phyloP scores from a whole-genome alignment of 2,113 vertebrate species.

The Guaruba guarouba region DNA sequence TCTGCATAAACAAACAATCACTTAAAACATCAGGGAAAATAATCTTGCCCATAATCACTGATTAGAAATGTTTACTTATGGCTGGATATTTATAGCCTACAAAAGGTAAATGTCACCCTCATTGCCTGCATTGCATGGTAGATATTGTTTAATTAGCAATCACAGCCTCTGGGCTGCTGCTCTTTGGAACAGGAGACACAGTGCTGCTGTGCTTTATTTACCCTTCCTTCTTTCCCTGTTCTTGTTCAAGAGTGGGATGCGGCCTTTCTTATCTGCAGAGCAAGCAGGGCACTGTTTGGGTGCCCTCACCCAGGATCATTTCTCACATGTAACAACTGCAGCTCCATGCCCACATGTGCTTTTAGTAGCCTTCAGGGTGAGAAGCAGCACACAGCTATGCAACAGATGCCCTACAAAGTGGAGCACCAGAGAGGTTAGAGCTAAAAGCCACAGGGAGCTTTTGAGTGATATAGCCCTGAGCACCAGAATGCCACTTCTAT shows the following conservation, averaged over 20 bases:
- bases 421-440: not conserved
- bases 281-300: not conserved
- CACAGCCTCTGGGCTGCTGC: conserved; percentile 21
- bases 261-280: not conserved
- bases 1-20: conserved; percentile 55
- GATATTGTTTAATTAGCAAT: conserved; percentile 54
- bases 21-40: conserved; percentile 15
- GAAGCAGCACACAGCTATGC: not conserved
- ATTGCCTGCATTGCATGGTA: not conserved
- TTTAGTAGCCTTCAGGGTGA: not conserved
- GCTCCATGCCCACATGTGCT: not conserved
- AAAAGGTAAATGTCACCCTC: conserved; percentile 62
- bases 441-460: not conserved
- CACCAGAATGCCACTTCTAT: not conserved
- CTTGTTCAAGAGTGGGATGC: not conserved
- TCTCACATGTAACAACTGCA: not conserved
- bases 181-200: conserved; percentile 10
- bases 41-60: conserved; percentile 48
- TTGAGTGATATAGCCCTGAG: not conserved
- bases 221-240: not conserved
- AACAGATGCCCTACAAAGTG: not conserved
- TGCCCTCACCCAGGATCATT: not conserved
- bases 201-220: not conserved
- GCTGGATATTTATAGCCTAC: conserved; percentile 55
- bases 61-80: conserved; percentile 64